A percentile compares a stretch with the other conserved stretches of the same genome.
phyloP scores from a whole-genome alignment of 2,888 invertebrate genomes.

The Ephialtes manifestator region DNA sequence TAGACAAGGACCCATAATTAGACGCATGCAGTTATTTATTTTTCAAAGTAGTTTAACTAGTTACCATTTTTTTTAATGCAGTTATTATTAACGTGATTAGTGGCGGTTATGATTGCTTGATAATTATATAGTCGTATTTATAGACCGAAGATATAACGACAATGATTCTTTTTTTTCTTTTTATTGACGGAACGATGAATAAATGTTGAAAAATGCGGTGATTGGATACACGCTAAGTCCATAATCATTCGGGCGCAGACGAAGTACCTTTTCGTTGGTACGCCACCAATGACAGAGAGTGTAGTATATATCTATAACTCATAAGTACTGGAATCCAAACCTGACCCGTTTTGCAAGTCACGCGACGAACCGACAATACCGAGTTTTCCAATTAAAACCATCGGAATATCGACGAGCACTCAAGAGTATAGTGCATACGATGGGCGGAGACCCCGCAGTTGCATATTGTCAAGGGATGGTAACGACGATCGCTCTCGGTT shows the following conservation, averaged over 20 bases:
- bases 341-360: slow-evolving; percentile 56
- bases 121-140: background rate
- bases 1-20: no score
- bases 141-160: background rate
- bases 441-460: background rate
- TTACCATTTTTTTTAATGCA: no score
- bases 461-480: slow-evolving; percentile 46
- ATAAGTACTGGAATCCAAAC: slow-evolving; percentile 29
- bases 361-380: slow-evolving; percentile 45
- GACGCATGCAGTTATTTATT: no score
- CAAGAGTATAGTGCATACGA: slow-evolving; percentile 32
- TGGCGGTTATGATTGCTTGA: background rate
- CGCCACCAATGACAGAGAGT: background rate
- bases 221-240: slow-evolving; percentile 30
- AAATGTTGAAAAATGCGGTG: slow-evolving; percentile 11
- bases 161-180: background rate
- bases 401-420: slow-evolving; percentile 65
- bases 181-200: slow-evolving; percentile 3
- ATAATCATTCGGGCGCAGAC: slow-evolving; percentile 35
- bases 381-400: slow-evolving; percentile 70
- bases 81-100: slow-evolving; percentile 6
- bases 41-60: no score
- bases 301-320: background rate
- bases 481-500: slow-evolving; percentile 30
- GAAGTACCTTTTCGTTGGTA: slow-evolving; percentile 29